These are phyloP conservation scores for Tryphoninae sp. DNA, from an alignment of 2,888 invertebrate species.

Conservation along the genomic window DNA sequence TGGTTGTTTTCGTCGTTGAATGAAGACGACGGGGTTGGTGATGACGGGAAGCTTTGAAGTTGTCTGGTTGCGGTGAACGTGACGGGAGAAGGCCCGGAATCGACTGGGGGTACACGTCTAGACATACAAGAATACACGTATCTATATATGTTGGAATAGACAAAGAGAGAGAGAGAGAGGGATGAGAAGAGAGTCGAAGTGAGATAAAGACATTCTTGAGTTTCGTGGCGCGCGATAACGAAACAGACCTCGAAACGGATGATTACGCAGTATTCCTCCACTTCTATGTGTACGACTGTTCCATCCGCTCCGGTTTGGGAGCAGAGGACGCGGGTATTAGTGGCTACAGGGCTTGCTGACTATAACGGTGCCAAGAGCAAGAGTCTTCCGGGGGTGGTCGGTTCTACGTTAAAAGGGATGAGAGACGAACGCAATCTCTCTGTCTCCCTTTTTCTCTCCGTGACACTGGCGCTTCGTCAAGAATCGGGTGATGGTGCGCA, in stretches of 20 bases:
- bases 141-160: slow-evolving; percentile 13
- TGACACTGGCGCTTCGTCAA: slow-evolving; percentile 51
- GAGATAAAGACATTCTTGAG: slow-evolving; percentile 45
- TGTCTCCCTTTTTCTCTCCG: slow-evolving; percentile 4
- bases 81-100: slow-evolving; percentile 46
- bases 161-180: slow-evolving; percentile 29
- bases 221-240: slow-evolving; percentile 29
- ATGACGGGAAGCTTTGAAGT: slow-evolving; percentile 69
- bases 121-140: slow-evolving; percentile 1
- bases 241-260: slow-evolving; percentile 36
- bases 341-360: slow-evolving; percentile 20
- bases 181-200: slow-evolving; percentile 23
- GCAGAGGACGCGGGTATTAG: slow-evolving; percentile 4
- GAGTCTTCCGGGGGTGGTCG: slow-evolving; percentile 25
- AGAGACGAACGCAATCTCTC: slow-evolving; percentile 29
- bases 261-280: slow-evolving; percentile 48
- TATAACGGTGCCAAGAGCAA: slow-evolving; percentile 47
- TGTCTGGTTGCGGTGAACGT: slow-evolving; percentile 40
- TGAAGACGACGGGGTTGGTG: slow-evolving; percentile 30
- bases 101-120: slow-evolving; percentile 20
- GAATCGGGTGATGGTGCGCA: slow-evolving; percentile 61
- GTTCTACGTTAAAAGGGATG: slow-evolving; percentile 43
- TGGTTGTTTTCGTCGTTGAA: slow-evolving; percentile 38
- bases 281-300: slow-evolving; percentile 23
- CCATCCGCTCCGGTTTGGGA: slow-evolving; percentile 7